Conservation (phyloP, 2,888 invertebrate genomes). For the Tiphia femorata region DNA sequence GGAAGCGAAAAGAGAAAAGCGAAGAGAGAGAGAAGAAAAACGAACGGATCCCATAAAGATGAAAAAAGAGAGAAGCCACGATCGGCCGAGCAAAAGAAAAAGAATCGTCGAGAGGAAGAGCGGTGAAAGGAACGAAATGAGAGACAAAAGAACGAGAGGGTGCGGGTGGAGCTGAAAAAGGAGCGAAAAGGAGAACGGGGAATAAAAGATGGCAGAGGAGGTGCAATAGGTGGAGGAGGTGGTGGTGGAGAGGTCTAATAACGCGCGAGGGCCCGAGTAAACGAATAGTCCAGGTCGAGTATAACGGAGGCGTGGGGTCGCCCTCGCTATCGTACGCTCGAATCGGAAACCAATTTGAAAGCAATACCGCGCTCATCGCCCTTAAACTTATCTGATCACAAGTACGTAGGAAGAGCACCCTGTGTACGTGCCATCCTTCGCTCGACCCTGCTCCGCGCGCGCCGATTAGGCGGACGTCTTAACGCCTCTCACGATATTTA, state of each 20-base stretch:
- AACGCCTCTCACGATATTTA: conserved; percentile 43
- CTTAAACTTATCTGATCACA: conserved; percentile 56
- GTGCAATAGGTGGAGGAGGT: conserved; percentile 16
- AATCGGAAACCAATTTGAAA: conserved; percentile 67
- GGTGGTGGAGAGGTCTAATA: conserved; percentile 37
- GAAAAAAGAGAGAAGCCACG: too few species aligned
- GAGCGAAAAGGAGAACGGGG: not conserved
- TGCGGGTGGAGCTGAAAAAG: not conserved
- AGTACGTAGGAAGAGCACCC: conserved; percentile 51
- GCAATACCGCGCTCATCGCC: conserved; percentile 64
- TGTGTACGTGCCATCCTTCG: conserved; percentile 23
- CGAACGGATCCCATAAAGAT: too few species aligned
- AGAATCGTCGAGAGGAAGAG: too few species aligned
- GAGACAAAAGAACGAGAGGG: not conserved
- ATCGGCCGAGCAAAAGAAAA: too few species aligned
- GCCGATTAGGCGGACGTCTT: conserved; percentile 40
- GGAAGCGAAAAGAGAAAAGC: not conserved
- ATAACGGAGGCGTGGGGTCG: conserved; percentile 37
- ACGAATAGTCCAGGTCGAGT: conserved; percentile 36
- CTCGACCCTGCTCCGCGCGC: not conserved
- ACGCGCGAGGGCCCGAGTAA: conserved; percentile 34
- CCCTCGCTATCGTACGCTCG: conserved; percentile 56
- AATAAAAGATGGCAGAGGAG: conserved; percentile 1
- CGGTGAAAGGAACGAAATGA: not conserved
- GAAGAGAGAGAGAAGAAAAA: not conserved